Conservation (phyloP, 2,888 invertebrate species). For the Drosophila nr. medialis region DNA sequence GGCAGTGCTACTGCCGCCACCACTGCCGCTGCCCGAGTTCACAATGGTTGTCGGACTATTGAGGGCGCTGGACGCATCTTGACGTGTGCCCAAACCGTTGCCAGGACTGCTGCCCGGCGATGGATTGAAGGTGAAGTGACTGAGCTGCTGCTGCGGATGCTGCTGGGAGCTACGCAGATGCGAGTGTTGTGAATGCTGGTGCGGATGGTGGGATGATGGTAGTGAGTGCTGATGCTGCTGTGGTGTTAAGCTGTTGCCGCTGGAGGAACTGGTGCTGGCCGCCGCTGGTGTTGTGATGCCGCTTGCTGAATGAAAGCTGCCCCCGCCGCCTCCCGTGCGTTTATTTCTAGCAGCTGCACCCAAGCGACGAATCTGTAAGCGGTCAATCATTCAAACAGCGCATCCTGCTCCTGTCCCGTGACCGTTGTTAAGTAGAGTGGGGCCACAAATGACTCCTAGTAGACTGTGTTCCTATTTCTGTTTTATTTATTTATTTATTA, state of each 20-base stretch:
- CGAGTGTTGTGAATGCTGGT: conserved; percentile 32
- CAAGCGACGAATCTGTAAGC: conserved; percentile 81
- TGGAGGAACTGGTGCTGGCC: conserved; percentile 77
- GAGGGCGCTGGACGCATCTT: conserved; percentile 71
- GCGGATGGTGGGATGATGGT: conserved; percentile 18
- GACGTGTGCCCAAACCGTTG: conserved; percentile 67
- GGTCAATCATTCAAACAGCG: conserved; percentile 82
- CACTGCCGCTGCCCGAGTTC: conserved; percentile 77
- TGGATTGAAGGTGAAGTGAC: conserved; percentile 76
- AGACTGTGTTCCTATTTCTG: neutral
- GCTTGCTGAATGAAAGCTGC: conserved; percentile 60
- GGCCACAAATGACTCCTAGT: neutral
- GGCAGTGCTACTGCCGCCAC: conserved; percentile 70
- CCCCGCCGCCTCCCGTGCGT: conserved; percentile 61
- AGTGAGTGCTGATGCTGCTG: conserved; percentile 55
- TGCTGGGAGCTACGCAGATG: conserved; percentile 47
- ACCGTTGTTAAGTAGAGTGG: conserved; percentile 6
- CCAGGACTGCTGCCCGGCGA: conserved; percentile 68
- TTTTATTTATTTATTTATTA: neutral
- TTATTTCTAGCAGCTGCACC: conserved; percentile 79
- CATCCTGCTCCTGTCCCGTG: conserved; percentile 52
- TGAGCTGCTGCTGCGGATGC: conserved; percentile 33
- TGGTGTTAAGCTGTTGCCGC: conserved; percentile 69
- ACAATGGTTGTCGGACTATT: conserved; percentile 80
- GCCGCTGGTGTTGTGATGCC: conserved; percentile 71